Evolutionary conservation across 2,113 vertebrate species (phyloP).

Genomic region (Microcebus tavaratra): DNA sequence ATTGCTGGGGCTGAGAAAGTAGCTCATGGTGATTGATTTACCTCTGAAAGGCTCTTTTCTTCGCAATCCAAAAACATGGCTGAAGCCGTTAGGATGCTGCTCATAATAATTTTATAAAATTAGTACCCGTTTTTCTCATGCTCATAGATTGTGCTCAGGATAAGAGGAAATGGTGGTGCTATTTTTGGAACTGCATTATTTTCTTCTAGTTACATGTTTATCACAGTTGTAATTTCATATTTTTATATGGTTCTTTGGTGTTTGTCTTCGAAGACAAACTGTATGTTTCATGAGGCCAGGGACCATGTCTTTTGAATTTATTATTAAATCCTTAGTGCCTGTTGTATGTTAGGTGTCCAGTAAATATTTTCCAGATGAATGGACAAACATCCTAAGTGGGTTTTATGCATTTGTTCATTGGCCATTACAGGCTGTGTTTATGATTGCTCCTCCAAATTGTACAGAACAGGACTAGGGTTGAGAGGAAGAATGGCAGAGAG

Average conservation of each 20-base stretch:
- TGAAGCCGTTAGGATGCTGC: not conserved
- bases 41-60: not conserved
- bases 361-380: not conserved
- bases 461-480: not conserved
- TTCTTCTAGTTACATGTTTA: not conserved
- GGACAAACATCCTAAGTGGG: not conserved
- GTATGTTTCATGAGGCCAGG: not conserved
- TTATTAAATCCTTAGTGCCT: not conserved
- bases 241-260: not conserved
- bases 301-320: not conserved
- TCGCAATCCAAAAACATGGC: not conserved
- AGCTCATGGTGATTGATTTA: not conserved
- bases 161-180: not conserved
- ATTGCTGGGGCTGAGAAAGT: not conserved
- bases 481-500: not conserved
- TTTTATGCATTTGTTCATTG: not conserved
- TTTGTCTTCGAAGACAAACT: not conserved
- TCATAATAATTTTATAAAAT: not conserved
- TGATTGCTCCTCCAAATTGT: not conserved
- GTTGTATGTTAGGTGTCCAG: not conserved
- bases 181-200: not conserved
- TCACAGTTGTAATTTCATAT: not conserved
- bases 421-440: not conserved
- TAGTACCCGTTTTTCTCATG: not conserved
- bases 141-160: not conserved